phyloP scores from a whole-genome alignment of 2,797 vertebrate species.

The Sandelia bainsii region DNA sequence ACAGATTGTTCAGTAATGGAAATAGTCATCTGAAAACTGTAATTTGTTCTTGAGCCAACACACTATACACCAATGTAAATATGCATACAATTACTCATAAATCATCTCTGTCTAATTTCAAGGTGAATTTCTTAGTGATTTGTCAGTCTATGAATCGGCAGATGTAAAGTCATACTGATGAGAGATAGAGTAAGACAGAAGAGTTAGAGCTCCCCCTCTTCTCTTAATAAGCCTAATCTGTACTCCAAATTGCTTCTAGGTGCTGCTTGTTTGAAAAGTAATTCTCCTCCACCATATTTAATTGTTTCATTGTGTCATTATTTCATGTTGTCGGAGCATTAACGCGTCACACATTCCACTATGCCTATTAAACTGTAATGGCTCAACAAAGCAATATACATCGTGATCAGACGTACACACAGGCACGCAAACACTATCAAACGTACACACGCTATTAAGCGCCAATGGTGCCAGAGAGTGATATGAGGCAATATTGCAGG shows the following conservation, averaged over 20 bases:
- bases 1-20: constrained; percentile 9
- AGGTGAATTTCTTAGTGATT: constrained; percentile 31
- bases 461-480: constrained; percentile 66
- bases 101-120: constrained; percentile 36
- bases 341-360: constrained; percentile 68
- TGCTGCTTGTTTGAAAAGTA: constrained; percentile 75
- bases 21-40: constrained; percentile 12
- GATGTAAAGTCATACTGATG: constrained; percentile 34
- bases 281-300: constrained; percentile 79
- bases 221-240: constrained; percentile 68
- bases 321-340: constrained; percentile 75
- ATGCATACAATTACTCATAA: constrained; percentile 25
- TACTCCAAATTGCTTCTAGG: constrained; percentile 75
- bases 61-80: constrained; percentile 1
- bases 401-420: constrained; percentile 55
- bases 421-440: constrained; percentile 47
- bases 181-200: constrained; percentile 11
- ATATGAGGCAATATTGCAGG: constrained; percentile 75
- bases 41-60: constrained; percentile 1
- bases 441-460: constrained; percentile 72
- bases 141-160: constrained; percentile 53
- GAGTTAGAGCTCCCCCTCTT: constrained; percentile 24
- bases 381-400: constrained; percentile 75
- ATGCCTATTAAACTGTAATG: constrained; percentile 82
- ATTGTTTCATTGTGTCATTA: constrained; percentile 85